Conservation (phyloP, 2,888 invertebrate species). For the Bibio marci region DNA sequence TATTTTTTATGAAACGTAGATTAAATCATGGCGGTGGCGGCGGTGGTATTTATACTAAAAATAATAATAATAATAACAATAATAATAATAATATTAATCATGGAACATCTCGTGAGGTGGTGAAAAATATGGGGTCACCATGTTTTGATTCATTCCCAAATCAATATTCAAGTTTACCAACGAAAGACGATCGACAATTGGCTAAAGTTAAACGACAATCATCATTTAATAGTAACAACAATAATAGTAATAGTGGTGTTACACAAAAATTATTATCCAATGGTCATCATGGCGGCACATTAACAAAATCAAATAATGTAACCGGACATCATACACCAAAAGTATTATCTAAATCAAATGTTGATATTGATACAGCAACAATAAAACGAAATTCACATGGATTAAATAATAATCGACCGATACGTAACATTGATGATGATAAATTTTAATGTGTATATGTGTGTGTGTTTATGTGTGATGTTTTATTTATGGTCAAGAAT, state of each 20-base stretch:
- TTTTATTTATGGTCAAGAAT: too few species aligned
- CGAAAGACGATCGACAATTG: constrained; percentile 46
- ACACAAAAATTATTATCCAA: constrained; percentile 18
- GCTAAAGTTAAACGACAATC: constrained; percentile 42
- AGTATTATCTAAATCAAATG: constrained; percentile 48
- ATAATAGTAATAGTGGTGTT: constrained; percentile 24
- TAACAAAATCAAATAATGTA: constrained; percentile 39
- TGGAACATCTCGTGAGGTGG: too few species aligned
- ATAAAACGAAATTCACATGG: constrained; percentile 56
- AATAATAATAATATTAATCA: constrained; percentile 14
- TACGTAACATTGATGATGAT: constrained; percentile 23
- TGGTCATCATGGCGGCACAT: constrained; percentile 27
- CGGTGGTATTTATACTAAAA: too few species aligned
- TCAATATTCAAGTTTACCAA: constrained; percentile 66
- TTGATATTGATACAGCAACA: constrained; percentile 54
- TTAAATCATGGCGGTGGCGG: constrained; percentile 8
- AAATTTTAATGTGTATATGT: constrained; percentile 18
- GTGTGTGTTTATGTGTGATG: too few species aligned
- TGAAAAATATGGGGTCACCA: constrained; percentile 24
- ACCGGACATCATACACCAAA: constrained; percentile 47
- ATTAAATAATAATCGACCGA: constrained; percentile 35
- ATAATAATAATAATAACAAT: too few species aligned
- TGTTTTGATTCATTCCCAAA: constrained; percentile 65
- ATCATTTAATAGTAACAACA: constrained; percentile 44
- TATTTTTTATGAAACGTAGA: constrained; percentile 10